Evolutionary conservation across 2,888 invertebrate genomes (phyloP), one percentile per base, ranked within the genome.

Genomic region (Dynastes tityus): DNA sequence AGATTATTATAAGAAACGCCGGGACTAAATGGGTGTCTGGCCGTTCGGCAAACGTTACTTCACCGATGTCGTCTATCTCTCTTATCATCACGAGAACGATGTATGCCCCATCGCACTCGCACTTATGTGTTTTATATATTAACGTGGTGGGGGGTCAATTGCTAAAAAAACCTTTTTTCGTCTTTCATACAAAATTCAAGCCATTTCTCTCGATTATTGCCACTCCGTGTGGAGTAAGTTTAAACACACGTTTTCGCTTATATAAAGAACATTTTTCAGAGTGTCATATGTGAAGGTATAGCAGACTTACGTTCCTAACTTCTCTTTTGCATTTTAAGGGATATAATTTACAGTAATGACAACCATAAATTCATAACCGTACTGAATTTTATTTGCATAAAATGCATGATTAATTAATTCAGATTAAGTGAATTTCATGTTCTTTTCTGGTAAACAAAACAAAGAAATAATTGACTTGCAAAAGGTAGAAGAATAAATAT

Each of bases 171-270:
- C 87, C 86, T 87, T 87, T 87, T 88, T 87, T 87, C 87, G 84
- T 87, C 86, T 87, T 88, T 87, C 87, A 87, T 87, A 87, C 87
- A 87, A 87, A 88, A 87, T 87, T 88, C 87, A 86, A 87, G 87
- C 88, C 88, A 87, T 88, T 88, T 88, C 87, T 87, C 86, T 86
- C 88, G 87, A 88, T 88, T 88, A 88, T 88, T 87, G 87, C 86
- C 83, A 83, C 82, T 81, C 82, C 85, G 84, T 85, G 84, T 83
- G 87, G 85, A 84, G 85, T 85, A 86, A 87, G 85, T 85, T 84
- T 82, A 84, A 85, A 87, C 87, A 81, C 84, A 87, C 87, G 80
- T 78, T 78, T 58, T 67, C 76, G 53, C 37, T 53, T 67, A 58
- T 68, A 61, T 58, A 77, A 75, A 75, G 75, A 75, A 64, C 53